Evolutionary conservation across 2,888 invertebrate species (phyloP).

Genomic region (Conomelus anceps): DNA sequence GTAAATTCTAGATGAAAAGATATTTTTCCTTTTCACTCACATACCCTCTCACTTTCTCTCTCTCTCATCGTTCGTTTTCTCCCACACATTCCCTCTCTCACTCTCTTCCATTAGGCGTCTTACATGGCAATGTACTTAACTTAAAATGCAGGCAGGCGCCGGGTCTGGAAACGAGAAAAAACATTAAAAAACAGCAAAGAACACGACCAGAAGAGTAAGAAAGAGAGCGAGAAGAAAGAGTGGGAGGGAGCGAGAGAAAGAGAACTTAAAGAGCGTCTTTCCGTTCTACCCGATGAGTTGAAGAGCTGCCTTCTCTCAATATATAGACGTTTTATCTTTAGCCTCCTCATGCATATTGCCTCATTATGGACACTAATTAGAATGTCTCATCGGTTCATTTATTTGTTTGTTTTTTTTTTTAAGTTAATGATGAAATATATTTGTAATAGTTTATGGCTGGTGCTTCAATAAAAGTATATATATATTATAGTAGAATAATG

Average conservation of each 20-base stretch:
- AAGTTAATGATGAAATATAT: background rate
- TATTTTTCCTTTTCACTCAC: too few species aligned
- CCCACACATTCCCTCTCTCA: too few species aligned
- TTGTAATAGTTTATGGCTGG: background rate
- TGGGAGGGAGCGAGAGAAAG: background rate
- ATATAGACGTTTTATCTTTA: background rate
- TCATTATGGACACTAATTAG: background rate
- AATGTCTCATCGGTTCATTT: background rate
- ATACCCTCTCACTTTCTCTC: background rate
- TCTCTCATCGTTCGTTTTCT: background rate
- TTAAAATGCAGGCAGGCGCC: background rate
- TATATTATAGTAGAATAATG: too few species aligned
- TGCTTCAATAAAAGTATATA: too few species aligned
- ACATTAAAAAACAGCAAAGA: background rate
- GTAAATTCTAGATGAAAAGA: too few species aligned
- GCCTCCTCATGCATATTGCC: background rate
- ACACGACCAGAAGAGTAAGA: background rate
- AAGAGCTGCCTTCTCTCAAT: too few species aligned
- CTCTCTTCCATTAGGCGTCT: background rate
- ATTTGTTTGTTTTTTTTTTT: background rate
- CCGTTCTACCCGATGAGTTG: too few species aligned
- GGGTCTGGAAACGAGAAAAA: background rate
- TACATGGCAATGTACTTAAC: background rate
- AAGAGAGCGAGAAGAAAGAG: background rate
- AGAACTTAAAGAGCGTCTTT: background rate